Evolutionary conservation across 2,888 invertebrate species (phyloP).

Genomic region (Chymomyza procnemis): DNA sequence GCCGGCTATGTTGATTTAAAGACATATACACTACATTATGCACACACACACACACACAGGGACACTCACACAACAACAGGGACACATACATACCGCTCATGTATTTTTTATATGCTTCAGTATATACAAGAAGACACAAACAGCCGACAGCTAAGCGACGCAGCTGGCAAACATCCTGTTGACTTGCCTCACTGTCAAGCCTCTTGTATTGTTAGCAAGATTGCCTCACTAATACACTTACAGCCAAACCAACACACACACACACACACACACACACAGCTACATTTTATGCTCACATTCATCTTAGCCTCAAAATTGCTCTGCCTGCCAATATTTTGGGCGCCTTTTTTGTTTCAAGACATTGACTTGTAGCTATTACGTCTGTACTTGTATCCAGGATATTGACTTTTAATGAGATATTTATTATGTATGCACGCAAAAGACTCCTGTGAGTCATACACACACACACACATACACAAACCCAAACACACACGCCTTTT

Average conservation of each 20-base stretch:
- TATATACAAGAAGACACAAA: neutral
- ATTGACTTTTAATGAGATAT: conserved; percentile 6
- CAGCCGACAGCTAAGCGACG: neutral
- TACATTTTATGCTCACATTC: neutral
- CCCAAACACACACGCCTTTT: neutral
- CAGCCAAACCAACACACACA: neutral
- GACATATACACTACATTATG: neutral
- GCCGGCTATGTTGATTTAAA: neutral
- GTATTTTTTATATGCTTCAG: neutral
- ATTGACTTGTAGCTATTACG: neutral
- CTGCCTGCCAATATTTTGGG: conserved; percentile 2
- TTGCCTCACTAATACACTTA: neutral
- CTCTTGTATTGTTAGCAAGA: neutral
- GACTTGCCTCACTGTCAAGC: neutral
- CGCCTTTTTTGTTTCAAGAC: neutral
- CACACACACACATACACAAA: neutral
- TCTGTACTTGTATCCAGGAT: neutral
- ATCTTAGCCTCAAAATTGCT: conserved; percentile 5
- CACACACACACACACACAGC: conserved; percentile 3
- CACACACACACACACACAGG: neutral
- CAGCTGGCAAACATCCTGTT: neutral
- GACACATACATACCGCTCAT: neutral
- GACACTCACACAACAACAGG: neutral
- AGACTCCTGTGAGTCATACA: neutral
- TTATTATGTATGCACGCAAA: conserved; percentile 3